Base-by-base conservation (phyloP, 1,140 invertebrate genomes). In the Holcopasites calliopsidis region DNA sequence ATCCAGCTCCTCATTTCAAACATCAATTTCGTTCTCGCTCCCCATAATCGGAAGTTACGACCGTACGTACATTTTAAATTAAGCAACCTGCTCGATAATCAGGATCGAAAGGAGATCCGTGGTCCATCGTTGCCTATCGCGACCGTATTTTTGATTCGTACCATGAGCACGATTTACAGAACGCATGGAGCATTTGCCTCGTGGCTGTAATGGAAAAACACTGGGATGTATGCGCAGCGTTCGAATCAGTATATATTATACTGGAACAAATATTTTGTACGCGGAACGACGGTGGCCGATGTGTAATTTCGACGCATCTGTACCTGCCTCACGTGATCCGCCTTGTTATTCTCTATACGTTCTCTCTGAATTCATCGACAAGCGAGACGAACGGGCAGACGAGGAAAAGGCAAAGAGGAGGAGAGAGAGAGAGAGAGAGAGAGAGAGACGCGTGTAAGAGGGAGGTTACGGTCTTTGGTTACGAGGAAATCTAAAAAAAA, bases 301-400 rank as follows among this genome's bases (percentile, higher is more conserved):
- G 76, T 80, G 78, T 78, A 78, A 64, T 64, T 64, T 80, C 79
- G 72, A 76, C 68, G 79, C 79, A 81, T 81, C 78, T 62, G 64
- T 72, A 79, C 55, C 79, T 82, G 80, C 74, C 74, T 82, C 73
- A 75, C 80, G 79, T 81, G 80, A 82, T 76, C 68, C 70, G 42
- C 79, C 80, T 82, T 82, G 80, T 82, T 82, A 81, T 82, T 82
- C 80, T 81, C 68, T 68, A 42, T 66, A 80, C 80, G 78, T 82
- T 40, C 79, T 62, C 78, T 55, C 47, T n/a, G 79, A 60, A 80
- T 81, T 79, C 74, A 82, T 82, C 78, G 71, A 49, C 68, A 62
- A 71, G 73, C 26, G 77, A 44, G 75, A 31, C 66, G 44, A 55
- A 68, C 76, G 72, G 38, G n/a, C 47, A 13, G 28, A 23, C n/a